Base-by-base conservation (phyloP, 1,140 invertebrate genomes). In the Procambarus virginalis region DNA sequence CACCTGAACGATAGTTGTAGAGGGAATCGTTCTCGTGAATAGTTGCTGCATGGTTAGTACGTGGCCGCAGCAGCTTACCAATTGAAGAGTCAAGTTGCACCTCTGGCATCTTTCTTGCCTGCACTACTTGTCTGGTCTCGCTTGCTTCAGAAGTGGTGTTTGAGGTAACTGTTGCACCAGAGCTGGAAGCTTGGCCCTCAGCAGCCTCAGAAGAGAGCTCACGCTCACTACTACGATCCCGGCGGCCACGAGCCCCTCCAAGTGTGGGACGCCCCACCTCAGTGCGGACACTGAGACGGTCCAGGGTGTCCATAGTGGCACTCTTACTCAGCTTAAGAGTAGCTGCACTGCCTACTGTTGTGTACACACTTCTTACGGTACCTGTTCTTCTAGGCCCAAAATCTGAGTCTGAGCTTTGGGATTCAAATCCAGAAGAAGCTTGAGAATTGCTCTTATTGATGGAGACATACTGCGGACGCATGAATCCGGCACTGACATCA, bases 231-330 rank as follows among this genome's bases (percentile, higher is more conserved):
- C 92, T 92, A 22, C 85, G 79, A 83, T 92, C 87, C 46, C 92
- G 81, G 34, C 91, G 70, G 49, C 86, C 89, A 14, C 88, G 89
- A 48, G 91, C 88, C 76, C 84, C 86, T 49, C 81, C 84, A 46
- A 83, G 82, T n/a, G 79, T 85, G 34, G 92, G 89, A n/a, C 92
- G 91, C 0, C 92, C 91, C 45, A 92, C 85, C 86, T 93, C 92
- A 8, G 91, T 96, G 90, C 96, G 94, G 3, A 96, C 96, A 90
- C 96, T 96, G 3, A 96, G 92, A 46, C 95, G 93, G 92, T 96
- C 96, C 91, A 96, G 93, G 46, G 95, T 95, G 68, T 93, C 92
- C 89, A 93, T 91, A 22, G 89, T 92, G 2, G 91, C 76, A 51
- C 89, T 91, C 64, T 92, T 91, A 22, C 86, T 92, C 20, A 93